Evolutionary conservation across 1,140 invertebrate genomes (phyloP).

Genomic region (Aphelenchoides fujianensis): DNA sequence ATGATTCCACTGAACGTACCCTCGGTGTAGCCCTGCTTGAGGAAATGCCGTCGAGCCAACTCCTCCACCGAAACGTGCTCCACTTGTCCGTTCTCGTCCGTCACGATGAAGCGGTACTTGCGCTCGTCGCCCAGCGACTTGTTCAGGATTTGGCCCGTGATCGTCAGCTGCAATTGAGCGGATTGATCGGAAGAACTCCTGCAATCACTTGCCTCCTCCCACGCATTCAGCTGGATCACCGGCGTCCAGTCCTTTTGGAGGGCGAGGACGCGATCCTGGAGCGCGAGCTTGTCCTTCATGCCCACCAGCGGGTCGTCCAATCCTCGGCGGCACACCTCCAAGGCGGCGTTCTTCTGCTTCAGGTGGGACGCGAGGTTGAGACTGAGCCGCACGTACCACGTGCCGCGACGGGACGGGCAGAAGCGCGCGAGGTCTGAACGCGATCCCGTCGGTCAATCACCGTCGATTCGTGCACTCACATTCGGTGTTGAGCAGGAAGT

Average conservation of each 20-base stretch:
- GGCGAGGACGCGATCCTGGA: conserved; percentile 43
- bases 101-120: conserved; percentile 46
- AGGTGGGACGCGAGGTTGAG: conserved; percentile 52
- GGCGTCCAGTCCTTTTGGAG: conserved; percentile 21
- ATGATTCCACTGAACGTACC: too few species aligned
- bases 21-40: conserved; percentile 36
- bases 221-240: conserved; percentile 17
- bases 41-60: conserved; percentile 49
- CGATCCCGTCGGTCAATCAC: neutral
- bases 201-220: conserved; percentile 20
- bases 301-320: conserved; percentile 29
- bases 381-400: conserved; percentile 46
- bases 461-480: conserved; percentile 15
- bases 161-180: conserved; percentile 41
- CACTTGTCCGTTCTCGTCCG: conserved; percentile 25
- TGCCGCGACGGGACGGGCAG: conserved; percentile 42
- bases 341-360: conserved; percentile 34
- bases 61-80: conserved; percentile 45
- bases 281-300: conserved; percentile 24
- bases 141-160: conserved; percentile 34
- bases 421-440: conserved; percentile 26
- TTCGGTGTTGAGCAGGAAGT: conserved; percentile 30
- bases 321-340: conserved; percentile 20
- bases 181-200: neutral
- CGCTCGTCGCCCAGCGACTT: conserved; percentile 51